A percentile compares a stretch with the other conserved stretches of the same genome.
phyloP scores from a whole-genome alignment of 2,113 vertebrate genomes.

The Hucho hucho region DNA sequence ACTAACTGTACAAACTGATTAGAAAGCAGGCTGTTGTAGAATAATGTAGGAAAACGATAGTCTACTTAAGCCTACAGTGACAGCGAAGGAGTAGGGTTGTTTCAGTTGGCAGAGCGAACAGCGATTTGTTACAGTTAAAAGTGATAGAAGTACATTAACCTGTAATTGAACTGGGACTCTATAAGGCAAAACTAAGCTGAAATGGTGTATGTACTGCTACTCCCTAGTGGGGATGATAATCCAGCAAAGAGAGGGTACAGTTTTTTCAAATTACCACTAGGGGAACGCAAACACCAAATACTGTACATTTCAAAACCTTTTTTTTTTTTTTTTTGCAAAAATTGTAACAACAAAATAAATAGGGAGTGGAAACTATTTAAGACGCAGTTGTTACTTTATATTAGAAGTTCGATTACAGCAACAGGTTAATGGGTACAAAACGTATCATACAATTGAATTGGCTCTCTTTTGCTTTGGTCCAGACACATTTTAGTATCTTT shows the following conservation, averaged over 20 bases:
- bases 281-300: neutral
- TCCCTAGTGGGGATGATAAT: neutral
- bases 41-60: neutral
- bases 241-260: neutral
- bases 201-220: neutral
- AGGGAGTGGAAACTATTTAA: neutral
- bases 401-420: neutral
- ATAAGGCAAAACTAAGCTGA: neutral
- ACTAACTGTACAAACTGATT: too few species aligned
- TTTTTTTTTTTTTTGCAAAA: neutral
- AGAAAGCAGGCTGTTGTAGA: neutral
- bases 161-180: neutral
- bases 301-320: neutral
- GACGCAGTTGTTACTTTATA: constrained; percentile 8
- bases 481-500: constrained; percentile 22
- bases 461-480: constrained; percentile 25
- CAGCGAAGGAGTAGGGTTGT: neutral
- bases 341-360: neutral
- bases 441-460: neutral
- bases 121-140: neutral
- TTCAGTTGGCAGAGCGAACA: neutral
- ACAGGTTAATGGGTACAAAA: neutral
- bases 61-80: neutral
- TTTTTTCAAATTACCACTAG: neutral
- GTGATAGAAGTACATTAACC: neutral